Evolutionary conservation across 2,797 vertebrate genomes (phyloP), one percentile per base, ranked within the genome.

Genomic region (Erithacus rubecula): DNA sequence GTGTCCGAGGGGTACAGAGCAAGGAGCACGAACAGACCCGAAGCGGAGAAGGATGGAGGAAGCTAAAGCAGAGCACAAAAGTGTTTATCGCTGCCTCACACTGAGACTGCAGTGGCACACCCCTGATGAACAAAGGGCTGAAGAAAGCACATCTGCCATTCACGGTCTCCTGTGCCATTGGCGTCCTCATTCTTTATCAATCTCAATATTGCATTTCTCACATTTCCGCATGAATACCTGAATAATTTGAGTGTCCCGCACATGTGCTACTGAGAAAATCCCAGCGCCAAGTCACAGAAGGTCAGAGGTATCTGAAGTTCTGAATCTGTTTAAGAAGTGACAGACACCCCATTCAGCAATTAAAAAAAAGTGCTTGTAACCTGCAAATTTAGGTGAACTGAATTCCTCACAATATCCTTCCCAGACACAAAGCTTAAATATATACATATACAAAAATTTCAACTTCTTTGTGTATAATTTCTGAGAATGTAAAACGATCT

Each of bases 1-100:
- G 4, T 0, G n/a, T 1, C 23, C 0, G 39, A 8, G 32, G 22
- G 0, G 27, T 0, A 3, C 30, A 1, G 32, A 1, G 0, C 1
- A 8, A 17, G 24, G 4, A 26, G 8, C 27, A 3, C 0, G 16
- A 0, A 5, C 5, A 1, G 0, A 2, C 0, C 15, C 1, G 34
- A 37, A 11, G 20, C 12, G 41, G 4, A 52, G 24, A 19, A 15
- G 0, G 18, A 19, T 5, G 43, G 12, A 20, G 32, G 12, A n/a
- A n/a, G 23, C 2, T 11, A 27, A 37, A 44, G 21, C 39, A 44
- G 24, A n/a, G 44, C 2, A 43, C 30, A 10, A 5, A 44, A 46
- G 9, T 0, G 58, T 13, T 39, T 41, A 8, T 19, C 2, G 0
- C 20, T 12, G 44, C 51, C 71, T 82, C 32, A 15, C 18, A 7